Base-by-base conservation (phyloP, 30 jellyfish, hydroid and myxozoan genomes). In the Cassiopea xamachana region DNA sequence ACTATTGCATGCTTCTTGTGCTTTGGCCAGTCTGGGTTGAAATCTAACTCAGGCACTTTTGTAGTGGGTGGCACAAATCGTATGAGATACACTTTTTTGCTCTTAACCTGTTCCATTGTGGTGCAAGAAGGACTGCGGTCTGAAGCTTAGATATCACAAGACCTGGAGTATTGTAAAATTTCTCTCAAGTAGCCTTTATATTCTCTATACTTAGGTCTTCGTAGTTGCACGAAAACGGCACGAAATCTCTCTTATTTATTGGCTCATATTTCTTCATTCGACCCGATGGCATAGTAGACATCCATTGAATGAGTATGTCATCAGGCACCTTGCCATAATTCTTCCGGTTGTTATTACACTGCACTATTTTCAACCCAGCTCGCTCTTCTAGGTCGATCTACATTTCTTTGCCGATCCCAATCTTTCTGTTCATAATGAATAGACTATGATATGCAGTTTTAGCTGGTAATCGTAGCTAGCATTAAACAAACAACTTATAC, bases 91-190 rank as follows among this genome's bases (percentile, higher is more conserved):
- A 83, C 91, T 67, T 83, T 83, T 68, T 46, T 83, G 83, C 91
- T 85, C 50, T 69, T 68, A 4, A 83, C 39, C 59, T 83, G 91
- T 7, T 83, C 85, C 51, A 19, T 72, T 2, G 7, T 83, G 6
- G 85, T 69, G 73, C 91, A 64, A 10, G 91, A 83, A 8, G 91
- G 84, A 73, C 91, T 85, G 5, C 74, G 73, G 55, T 68, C 74
- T 1, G 83, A 69, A 7, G 73, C 83, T 15, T 62, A 75, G 49
- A 83, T 46, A 48, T 83, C 91, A 83, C 91, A 83, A 8, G 73
- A 83, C 1, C 85, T 67, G 75, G 91, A 1, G 4, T 73, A 67
- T 49, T 44, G 75, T 83, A 83, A 39, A 83, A 83, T 7, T 51
- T 67, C 59, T 83, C 91, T 39, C 84, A 83, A 1, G 84, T 75